A percentile compares a stretch with the other conserved stretches of the same genome.
phyloP scores from a whole-genome alignment of 1,140 invertebrate species.

The Procambarus clarkii region DNA sequence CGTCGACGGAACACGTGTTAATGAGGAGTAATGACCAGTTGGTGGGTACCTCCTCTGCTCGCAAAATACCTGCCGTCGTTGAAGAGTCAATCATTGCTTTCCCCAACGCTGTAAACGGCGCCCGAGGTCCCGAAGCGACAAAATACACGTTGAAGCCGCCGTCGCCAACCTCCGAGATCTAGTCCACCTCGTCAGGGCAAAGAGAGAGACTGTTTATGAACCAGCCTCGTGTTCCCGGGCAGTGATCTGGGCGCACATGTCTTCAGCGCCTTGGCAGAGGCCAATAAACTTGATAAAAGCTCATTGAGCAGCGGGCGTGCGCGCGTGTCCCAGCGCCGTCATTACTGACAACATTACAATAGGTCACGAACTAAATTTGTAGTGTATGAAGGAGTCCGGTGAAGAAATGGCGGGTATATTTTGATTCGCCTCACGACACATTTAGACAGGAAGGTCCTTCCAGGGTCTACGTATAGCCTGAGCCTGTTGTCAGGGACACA shows the following conservation, averaged over 20 bases:
- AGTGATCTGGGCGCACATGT: not conserved
- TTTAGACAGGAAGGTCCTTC: too few species aligned
- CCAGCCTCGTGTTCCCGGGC: not conserved
- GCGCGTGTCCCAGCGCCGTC: not conserved
- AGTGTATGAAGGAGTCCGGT: conserved; percentile 15
- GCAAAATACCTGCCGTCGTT: not conserved
- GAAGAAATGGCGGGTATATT: conserved; percentile 35
- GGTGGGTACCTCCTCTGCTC: not conserved
- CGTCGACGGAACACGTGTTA: not conserved
- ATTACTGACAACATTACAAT: not conserved
- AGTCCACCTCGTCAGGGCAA: not conserved
- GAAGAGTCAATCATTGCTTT: not conserved
- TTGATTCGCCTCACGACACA: too few species aligned
- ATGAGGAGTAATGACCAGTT: not conserved
- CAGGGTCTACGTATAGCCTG: too few species aligned
- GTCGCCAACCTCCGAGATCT: not conserved
- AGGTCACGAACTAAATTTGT: conserved; percentile 26
- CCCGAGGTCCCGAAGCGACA: not conserved
- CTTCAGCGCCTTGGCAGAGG: not conserved
- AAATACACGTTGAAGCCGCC: not conserved
- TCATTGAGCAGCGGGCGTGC: not conserved
- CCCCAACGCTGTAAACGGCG: not conserved
- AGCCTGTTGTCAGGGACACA: too few species aligned
- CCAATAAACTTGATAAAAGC: not conserved
- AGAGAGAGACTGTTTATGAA: not conserved